Conservation (phyloP, 2,113 vertebrate genomes). For the Podilymbus podiceps region DNA sequence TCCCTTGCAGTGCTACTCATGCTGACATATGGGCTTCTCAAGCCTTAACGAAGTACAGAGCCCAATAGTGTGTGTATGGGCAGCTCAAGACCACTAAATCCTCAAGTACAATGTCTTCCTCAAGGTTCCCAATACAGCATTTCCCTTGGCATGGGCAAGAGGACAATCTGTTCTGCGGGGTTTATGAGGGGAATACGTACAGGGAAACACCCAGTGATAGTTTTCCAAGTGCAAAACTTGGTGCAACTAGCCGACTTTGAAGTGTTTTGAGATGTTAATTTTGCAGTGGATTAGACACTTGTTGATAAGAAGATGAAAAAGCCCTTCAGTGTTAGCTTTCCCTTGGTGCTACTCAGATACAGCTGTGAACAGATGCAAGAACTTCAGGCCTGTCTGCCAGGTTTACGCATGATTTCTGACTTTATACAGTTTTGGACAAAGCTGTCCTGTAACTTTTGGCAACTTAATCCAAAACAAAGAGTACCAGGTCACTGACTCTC, state of each 20-base stretch:
- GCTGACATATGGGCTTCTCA: not conserved
- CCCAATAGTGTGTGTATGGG: not conserved
- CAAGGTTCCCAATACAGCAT: rapidly evolving
- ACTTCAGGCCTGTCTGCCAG: not conserved
- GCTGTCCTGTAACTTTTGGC: not conserved
- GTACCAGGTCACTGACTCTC: not conserved
- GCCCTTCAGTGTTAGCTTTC: not conserved
- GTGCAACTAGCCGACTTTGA: not conserved
- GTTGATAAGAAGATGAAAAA: not conserved
- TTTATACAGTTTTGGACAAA: not conserved
- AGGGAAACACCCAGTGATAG: not conserved
- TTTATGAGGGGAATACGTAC: not conserved
- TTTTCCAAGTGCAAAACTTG: not conserved
- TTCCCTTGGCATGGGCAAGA: not conserved
- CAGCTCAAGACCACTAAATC: not conserved
- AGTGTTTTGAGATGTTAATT: not conserved
- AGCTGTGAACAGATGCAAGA: not conserved
- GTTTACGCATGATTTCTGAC: not conserved
- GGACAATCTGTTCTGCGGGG: rapidly evolving
- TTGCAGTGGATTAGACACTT: not conserved
- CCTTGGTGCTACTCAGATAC: not conserved
- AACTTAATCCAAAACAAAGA: not conserved
- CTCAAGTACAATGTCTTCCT: not conserved
- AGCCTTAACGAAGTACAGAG: not conserved
- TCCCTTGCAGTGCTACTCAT: rapidly evolving